phyloP scores from a whole-genome alignment of 2,113 vertebrate genomes.

The Oostethus manadensis region DNA sequence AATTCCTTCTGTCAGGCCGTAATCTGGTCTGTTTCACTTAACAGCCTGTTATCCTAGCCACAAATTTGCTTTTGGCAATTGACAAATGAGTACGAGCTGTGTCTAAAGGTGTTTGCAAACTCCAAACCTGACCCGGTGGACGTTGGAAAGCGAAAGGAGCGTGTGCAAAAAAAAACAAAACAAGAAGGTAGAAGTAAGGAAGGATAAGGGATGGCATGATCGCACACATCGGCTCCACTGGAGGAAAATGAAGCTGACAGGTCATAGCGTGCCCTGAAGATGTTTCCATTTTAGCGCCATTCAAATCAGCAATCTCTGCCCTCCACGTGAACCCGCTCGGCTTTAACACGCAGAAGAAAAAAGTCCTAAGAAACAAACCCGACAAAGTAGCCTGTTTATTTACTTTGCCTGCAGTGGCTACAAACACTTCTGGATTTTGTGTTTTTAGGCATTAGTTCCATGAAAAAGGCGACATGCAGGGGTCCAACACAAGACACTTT shows the following conservation, averaged over 20 bases:
- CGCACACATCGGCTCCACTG: slow-evolving; percentile 70
- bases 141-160: slow-evolving; percentile 41
- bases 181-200: slow-evolving; percentile 21
- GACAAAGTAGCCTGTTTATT: slow-evolving; percentile 11
- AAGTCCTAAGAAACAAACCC: slow-evolving; percentile 16
- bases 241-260: slow-evolving; percentile 82
- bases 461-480: neutral
- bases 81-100: slow-evolving; percentile 39
- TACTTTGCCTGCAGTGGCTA: slow-evolving; percentile 7
- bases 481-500: slow-evolving; percentile 8
- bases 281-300: slow-evolving; percentile 80
- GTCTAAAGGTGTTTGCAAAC: slow-evolving; percentile 24
- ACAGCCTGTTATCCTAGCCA: slow-evolving; percentile 86
- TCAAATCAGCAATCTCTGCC: slow-evolving; percentile 85
- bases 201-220: slow-evolving; percentile 28
- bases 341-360: neutral
- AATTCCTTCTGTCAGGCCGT: slow-evolving; percentile 84
- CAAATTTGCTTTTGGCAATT: slow-evolving; percentile 80
- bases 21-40: slow-evolving; percentile 96
- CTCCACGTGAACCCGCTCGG: slow-evolving; percentile 79
- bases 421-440: neutral
- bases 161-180: slow-evolving; percentile 12
- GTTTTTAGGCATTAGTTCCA: no score
- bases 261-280: slow-evolving; percentile 85
- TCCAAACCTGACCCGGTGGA: slow-evolving; percentile 67